phyloP scores from a whole-genome alignment of 2,888 invertebrate species.

The Cybosia mesomella region DNA sequence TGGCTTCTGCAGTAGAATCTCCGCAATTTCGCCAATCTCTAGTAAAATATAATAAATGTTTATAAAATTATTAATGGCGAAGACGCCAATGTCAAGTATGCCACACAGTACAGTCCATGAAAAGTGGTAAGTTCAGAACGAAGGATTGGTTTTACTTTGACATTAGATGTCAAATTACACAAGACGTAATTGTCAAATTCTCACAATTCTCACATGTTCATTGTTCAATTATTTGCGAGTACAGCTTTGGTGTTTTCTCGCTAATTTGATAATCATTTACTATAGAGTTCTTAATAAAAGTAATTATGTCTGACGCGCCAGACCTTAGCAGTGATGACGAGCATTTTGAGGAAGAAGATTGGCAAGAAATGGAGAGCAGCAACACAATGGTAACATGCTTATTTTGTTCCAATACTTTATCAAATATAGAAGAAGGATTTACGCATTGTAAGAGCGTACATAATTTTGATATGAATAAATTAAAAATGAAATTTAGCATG shows the following conservation, averaged over 20 bases:
- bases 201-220: conserved; percentile 2
- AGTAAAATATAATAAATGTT: too few relatives aligned
- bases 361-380: conserved; percentile 83
- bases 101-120: too few relatives aligned
- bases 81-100: too few relatives aligned
- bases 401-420: conserved; percentile 89
- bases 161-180: conserved; percentile 7
- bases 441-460: conserved; percentile 90
- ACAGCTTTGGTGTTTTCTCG: conserved; percentile 14
- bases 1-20: too few relatives aligned
- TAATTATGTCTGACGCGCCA: conserved; percentile 79
- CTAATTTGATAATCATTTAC: conserved; percentile 11
- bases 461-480: conserved; percentile 88
- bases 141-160: not conserved
- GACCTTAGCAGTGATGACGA: conserved; percentile 85
- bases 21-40: too few relatives aligned
- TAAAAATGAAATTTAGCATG: conserved; percentile 91
- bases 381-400: conserved; percentile 87
- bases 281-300: conserved; percentile 7
- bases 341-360: conserved; percentile 81
- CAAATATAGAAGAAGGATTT: conserved; percentile 89
- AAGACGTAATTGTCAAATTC: conserved; percentile 9
- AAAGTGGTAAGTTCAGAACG: too few relatives aligned
- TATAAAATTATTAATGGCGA: too few relatives aligned
- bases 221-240: conserved; percentile 25